phyloP scores from a whole-genome alignment of 2,888 invertebrate species.

The Acronicta leporina region DNA sequence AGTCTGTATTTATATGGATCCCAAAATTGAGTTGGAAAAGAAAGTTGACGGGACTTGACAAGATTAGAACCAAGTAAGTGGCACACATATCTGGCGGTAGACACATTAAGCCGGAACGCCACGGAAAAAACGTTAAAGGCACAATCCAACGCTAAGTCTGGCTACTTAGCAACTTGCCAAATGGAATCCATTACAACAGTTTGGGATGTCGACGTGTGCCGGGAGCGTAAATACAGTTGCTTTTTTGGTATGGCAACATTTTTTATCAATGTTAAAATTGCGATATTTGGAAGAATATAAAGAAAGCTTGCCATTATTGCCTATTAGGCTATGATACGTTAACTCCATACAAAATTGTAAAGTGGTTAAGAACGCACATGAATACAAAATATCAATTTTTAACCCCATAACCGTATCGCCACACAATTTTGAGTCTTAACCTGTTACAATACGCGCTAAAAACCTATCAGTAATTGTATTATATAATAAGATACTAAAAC shows the following conservation, averaged over 20 bases:
- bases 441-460: conserved; percentile 27
- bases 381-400: conserved; percentile 29
- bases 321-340: not conserved
- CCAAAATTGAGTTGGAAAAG: conserved; percentile 8
- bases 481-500: conserved; percentile 60
- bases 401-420: not conserved
- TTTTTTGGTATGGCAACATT: conserved; percentile 8
- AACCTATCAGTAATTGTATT: conserved; percentile 37
- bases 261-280: not conserved
- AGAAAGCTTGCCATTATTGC: not conserved
- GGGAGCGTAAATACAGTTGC: conserved; percentile 47
- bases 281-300: not conserved
- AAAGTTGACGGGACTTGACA: conserved; percentile 12
- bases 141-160: conserved; percentile 59
- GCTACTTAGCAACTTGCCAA: conserved; percentile 67
- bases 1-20: not conserved
- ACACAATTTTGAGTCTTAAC: conserved; percentile 33
- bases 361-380: conserved; percentile 22
- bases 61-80: conserved; percentile 32
- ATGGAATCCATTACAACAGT: conserved; percentile 67
- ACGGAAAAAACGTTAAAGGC: conserved; percentile 47
- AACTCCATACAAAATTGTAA: conserved; percentile 11
- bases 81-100: conserved; percentile 36
- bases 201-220: conserved; percentile 55
- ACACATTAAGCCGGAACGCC: conserved; percentile 44